Percentiles rank a stretch among this genome's conserved stretches.
Evolutionary conservation across 2,113 vertebrate genomes (phyloP).

Genomic region (Bothrops jararaca): DNA sequence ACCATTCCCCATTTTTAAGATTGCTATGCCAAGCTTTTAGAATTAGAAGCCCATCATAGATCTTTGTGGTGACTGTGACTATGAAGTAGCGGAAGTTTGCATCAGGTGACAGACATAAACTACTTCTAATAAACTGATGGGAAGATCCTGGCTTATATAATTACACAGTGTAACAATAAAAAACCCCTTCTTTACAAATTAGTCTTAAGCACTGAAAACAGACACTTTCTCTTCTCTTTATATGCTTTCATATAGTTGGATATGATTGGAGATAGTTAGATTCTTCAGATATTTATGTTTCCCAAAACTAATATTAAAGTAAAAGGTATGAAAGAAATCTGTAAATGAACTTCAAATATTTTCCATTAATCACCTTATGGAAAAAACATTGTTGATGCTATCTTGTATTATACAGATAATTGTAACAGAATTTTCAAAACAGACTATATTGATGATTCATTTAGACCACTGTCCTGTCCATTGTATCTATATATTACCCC

Average conservation of each 20-base stretch:
- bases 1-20: neutral
- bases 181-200: slow-evolving; percentile 14
- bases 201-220: neutral
- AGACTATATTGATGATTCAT: neutral
- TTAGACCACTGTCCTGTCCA: neutral
- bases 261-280: slow-evolving; percentile 40
- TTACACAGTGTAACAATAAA: neutral
- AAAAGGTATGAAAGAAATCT: slow-evolving; percentile 1
- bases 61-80: neutral
- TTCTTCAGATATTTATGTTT: slow-evolving; percentile 42
- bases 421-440: neutral
- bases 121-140: neutral
- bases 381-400: neutral
- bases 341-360: slow-evolving; percentile 34
- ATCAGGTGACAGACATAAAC: neutral
- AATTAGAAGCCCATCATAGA: neutral
- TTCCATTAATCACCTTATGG: slow-evolving; percentile 25
- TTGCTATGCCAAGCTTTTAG: neutral
- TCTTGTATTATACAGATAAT: neutral
- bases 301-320: slow-evolving; percentile 16
- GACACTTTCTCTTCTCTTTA: slow-evolving; percentile 34
- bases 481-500: neutral
- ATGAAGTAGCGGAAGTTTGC: neutral
- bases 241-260: slow-evolving; percentile 30
- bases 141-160: neutral